Base-by-base conservation (phyloP, 2,888 invertebrate genomes). In the Bhutanitis thaidina region DNA sequence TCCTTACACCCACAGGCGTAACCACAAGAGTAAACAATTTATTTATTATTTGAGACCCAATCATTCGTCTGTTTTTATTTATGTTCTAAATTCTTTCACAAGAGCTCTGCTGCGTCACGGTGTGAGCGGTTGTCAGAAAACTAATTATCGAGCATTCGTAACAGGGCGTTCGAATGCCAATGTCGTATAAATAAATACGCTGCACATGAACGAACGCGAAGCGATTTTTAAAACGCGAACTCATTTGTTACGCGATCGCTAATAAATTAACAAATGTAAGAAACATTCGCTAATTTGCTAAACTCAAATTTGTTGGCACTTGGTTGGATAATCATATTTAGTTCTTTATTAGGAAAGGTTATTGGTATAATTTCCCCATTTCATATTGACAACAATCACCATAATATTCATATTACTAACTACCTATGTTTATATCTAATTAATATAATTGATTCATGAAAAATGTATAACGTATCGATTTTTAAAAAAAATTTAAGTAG, bases 81-180 rank as follows among this genome's bases (percentile, higher is more conserved):
- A 30, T 10, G 10, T 41, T 40, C 2, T 10, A 7, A 41, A 41
- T 30, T 41, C 30, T 41, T 41, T 41, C 14, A 10, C 14, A 10
- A n/a, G 41, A 41, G 10, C 41, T 9, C 16, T 9, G 3, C 30
- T 30, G 20, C 34, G 34, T 32, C 15, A 34, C 43, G 34, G 34
- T 34, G 27, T 41, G 14, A 41, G 15, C 8, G 29, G 15, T 1
- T n/a, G 10, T 20, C 15, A 9, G 16, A 44, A 49, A 41, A 45
- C 29, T 37, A 32, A 38, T 38, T 30, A 39, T 49, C 54, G 52
- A 59, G 55, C 53, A 59, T 50, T 59, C 59, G 69, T 73, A 71
- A 67, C 67, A 67, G 71, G 71, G 72, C 65, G 71, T 43, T 37
- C 56, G 53, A 58, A 63, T 35, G 32, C 37, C 30, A 30, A 46